Evolutionary conservation across 2,113 vertebrate genomes (phyloP), one percentile per base, ranked within the genome.

Genomic region (Ictidomys tridecemlineatus): DNA sequence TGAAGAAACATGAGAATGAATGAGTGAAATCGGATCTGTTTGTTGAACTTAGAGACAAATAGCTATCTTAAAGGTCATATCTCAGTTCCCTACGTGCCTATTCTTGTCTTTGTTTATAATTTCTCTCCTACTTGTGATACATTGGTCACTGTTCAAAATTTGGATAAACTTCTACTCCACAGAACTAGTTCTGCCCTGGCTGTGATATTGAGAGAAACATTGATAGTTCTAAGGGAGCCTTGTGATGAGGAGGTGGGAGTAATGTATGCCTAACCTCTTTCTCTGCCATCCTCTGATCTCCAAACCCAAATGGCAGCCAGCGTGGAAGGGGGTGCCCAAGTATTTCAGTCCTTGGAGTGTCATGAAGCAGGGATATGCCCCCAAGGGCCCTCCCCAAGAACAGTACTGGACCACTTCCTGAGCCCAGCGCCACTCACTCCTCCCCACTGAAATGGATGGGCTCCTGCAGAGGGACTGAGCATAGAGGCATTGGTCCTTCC

Each of bases 401-500:
- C 34, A 11, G 18, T 28, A 6, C 18, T 34, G 48, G 69, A 34
- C 22, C 9, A 10, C 22, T 45, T 30, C 9, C 37, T 18, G 42
- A 8, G 34, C 45, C 56, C 26, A 7, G 24, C 9, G n/a, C 63
- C 16, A 30, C 2, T 5, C 8, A 1, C 20, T 7, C 51, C 30
- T 42, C 4, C 63, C 58, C 32, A 16, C 14, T 34, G 39, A n/a
- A 18, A 48, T 8, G 45, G 42, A 39, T 58, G 65, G 53, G n/a
- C 53, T 39, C 26, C 14, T 3, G 56, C 22, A 45, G 24, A 93
- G 86, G 67, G 26, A 34, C 4, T 37, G 22, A 30, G 22, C 0
- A 2, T 0, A 4, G 30, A 34, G 22, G 9, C 4, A 11, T 42
- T 5, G 14, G 51, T 12, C 12, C 42, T 42, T 39, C 32, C 24